A percentile compares a stretch with the other conserved stretches of the same genome.
Conservation (phyloP, 2,888 invertebrate genomes). For the Synanthedon tipuliformis region DNA sequence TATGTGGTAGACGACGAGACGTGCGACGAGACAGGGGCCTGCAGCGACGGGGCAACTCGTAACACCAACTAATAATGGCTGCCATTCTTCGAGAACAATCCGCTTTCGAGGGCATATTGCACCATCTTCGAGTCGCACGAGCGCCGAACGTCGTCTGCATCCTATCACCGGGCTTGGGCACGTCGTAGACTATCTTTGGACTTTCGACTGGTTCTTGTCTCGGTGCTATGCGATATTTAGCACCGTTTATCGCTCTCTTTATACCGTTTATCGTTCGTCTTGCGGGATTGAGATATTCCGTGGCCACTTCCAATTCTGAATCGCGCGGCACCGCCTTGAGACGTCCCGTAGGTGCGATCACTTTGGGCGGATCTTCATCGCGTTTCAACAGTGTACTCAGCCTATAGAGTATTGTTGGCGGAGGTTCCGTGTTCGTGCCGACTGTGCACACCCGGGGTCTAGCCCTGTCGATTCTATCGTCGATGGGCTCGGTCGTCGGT, state of each 20-base stretch:
- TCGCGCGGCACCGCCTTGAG: slow-evolving; percentile 43
- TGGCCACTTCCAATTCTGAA: slow-evolving; percentile 34
- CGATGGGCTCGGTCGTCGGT: slow-evolving; percentile 24
- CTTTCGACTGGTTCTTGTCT: slow-evolving; percentile 39
- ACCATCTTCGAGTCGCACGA: slow-evolving; percentile 37
- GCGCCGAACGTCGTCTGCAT: slow-evolving; percentile 58
- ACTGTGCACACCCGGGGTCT: slow-evolving; percentile 44
- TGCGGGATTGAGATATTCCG: slow-evolving; percentile 32
- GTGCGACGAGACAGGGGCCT: slow-evolving; percentile 33
- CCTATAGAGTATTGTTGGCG: slow-evolving; percentile 33
- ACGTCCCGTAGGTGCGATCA: slow-evolving; percentile 30
- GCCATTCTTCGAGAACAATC: slow-evolving; percentile 36
- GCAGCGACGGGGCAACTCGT: background rate
- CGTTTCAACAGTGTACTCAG: slow-evolving; percentile 33
- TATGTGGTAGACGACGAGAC: slow-evolving; percentile 36
- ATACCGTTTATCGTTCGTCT: slow-evolving; percentile 42
- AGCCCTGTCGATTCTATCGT: slow-evolving; percentile 16
- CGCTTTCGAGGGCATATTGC: slow-evolving; percentile 37
- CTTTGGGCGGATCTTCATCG: slow-evolving; percentile 23
- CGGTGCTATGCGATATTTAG: slow-evolving; percentile 51
- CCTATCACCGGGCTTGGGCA: slow-evolving; percentile 53
- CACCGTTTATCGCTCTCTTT: slow-evolving; percentile 46
- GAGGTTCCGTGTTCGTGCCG: slow-evolving; percentile 58
- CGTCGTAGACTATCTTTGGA: slow-evolving; percentile 57
- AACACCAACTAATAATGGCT: slow-evolving; percentile 40